Base-by-base conservation (phyloP, 2,113 vertebrate species). In the Petroica traversi region DNA sequence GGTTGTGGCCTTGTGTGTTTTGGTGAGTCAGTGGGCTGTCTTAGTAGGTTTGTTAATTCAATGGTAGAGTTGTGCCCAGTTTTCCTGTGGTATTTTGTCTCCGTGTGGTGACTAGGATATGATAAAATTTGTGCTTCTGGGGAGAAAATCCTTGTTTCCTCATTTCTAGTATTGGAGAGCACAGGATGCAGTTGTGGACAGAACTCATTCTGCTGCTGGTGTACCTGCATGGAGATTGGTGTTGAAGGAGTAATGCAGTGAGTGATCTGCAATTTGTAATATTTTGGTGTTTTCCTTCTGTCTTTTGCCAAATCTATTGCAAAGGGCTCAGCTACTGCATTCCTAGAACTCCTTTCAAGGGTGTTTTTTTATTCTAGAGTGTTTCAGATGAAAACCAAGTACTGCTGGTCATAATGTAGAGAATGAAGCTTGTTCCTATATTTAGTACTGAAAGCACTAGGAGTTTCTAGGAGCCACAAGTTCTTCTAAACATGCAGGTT, bases 91-190 rank as follows among this genome's bases (percentile, higher is more conserved):
- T 38, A 0, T 23, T 66, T 91, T 3, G 1, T 23, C 15, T 83
- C 14, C 0, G 1, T 0, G 0, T 23, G 43, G 6, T 38, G 38
- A 15, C 6, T 28, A 29, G 18, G 29, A 26, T 54, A 5, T 0
- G n/a, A 52, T 64, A 18, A 34, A 20, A 57, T 61, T 33, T 38
- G 25, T n/a, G 9, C 45, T 76, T 16, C 40, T 33, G 15, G 24
- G 16, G 10, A 25, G 33, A 22, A 51, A 17, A 18, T 25, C 23
- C 0, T 0, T 2, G 14, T 34, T 62, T 5, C 2, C 33, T 33
- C 14, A 8, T 5, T 9, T 61, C 16, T 26, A 0, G 6, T 19
- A 8, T 17, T 13, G 7, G 55, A 66, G 55, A 54, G 40, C 18
- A 6, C 1, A 34, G 55, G 43, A 11, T 51, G 19, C 5, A 3